Evolutionary conservation across 2,113 vertebrate genomes (phyloP).

Genomic region (Xenopus tropicalis): DNA sequence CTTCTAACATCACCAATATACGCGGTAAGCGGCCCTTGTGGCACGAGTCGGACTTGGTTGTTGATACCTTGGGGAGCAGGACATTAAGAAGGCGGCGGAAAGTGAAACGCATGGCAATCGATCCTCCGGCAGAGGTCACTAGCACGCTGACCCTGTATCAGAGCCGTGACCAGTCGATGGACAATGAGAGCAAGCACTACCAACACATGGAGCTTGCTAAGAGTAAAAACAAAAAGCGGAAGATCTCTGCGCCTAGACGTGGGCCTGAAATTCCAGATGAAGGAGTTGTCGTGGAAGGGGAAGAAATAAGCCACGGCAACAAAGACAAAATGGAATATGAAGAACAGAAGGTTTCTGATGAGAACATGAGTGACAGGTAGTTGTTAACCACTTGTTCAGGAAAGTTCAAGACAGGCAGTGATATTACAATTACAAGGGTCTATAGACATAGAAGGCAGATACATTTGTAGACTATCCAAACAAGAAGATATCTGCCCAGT

Average conservation of each 20-base stretch:
- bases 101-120: conserved; percentile 95
- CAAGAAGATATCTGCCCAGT: too few relatives aligned
- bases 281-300: conserved; percentile 71
- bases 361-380: conserved; percentile 99
- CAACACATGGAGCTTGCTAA: conserved; percentile 69
- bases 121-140: conserved; percentile 74
- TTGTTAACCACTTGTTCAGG: conserved; percentile 45
- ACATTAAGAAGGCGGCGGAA: conserved; percentile 86
- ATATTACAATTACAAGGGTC: too few relatives aligned
- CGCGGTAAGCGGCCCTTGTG: conserved; percentile 71
- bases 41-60: conserved; percentile 69
- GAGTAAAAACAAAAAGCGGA: conserved; percentile 88
- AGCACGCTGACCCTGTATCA: conserved; percentile 68
- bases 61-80: conserved; percentile 77
- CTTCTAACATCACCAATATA: conserved; percentile 70
- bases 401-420: not conserved
- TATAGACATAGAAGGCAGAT: too few relatives aligned
- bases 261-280: conserved; percentile 73
- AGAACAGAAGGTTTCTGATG: conserved; percentile 91
- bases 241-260: conserved; percentile 68
- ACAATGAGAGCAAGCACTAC: conserved; percentile 61
- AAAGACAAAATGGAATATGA: conserved; percentile 97
- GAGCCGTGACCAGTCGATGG: conserved; percentile 69
- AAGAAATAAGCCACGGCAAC: conserved; percentile 64
- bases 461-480: too few relatives aligned